Base-by-base conservation (phyloP, 2,888 invertebrate genomes). In the Balanococcus diminutus region DNA sequence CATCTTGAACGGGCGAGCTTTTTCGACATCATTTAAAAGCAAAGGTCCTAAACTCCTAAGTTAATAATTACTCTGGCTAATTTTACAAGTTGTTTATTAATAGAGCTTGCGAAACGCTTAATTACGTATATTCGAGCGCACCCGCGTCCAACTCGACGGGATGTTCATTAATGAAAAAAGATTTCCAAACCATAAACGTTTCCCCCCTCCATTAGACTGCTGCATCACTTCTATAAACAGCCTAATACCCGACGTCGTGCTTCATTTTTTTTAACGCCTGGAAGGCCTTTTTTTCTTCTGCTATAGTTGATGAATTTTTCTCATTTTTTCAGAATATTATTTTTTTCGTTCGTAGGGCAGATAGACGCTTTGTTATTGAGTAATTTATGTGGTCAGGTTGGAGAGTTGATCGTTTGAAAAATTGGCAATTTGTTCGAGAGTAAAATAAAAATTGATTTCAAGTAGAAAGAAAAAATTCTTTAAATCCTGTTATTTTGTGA, bases 81-180 rank as follows among this genome's bases (percentile, higher is more conserved):
- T 67, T 67, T 67, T 67, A 67, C 61, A 67, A 67, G 61, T 67
- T 67, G 61, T 67, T 67, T 67, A 67, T 67, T 67, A 67, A 67
- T 67, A 67, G 61, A 25, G 61, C 61, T 14, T 22, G 61, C 61
- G 28, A 67, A 67, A 67, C 61, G 61, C 61, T 67, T 67, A 67
- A 67, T 67, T 67, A 67, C 14, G 28, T 28, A n/a, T 67, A 67
- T 67, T 67, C 61, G 61, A 67, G 61, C 61, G 28, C 9, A 67
- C 19, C 19, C 51, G 51, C 61, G 61, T 28, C 61, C 25, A 67
- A 28, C 61, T 67, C 61, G 61, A 67, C 61, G 61, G 61, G 61
- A n/a, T 67, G 61, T 67, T 67, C 61, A 67, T 28, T 67, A 67
- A 67, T 28, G 61, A 67, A 67, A 67, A 67, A 67, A 28, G 61